These are phyloP conservation scores for Epirrita christyi DNA, from an alignment of 2,888 invertebrate genomes.

Conservation along the genomic window DNA sequence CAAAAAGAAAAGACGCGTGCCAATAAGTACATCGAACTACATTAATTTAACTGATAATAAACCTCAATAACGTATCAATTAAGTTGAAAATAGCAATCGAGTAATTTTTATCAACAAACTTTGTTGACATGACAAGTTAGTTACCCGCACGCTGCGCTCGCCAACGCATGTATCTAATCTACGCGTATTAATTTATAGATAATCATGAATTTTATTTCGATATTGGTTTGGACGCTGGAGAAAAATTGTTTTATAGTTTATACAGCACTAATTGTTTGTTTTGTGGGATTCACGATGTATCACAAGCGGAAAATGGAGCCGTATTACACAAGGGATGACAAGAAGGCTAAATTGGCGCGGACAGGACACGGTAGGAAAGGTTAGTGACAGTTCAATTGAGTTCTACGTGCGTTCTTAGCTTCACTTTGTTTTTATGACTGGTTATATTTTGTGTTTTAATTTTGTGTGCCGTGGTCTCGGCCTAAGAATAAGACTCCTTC, in stretches of 20 bases:
- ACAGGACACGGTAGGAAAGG: slow-evolving; percentile 57
- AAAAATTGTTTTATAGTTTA: slow-evolving; percentile 76
- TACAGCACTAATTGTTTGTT: slow-evolving; percentile 64
- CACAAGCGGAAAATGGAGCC: slow-evolving; percentile 71
- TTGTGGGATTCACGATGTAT: slow-evolving; percentile 68
- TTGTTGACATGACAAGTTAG: slow-evolving; percentile 36
- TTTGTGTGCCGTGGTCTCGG: no score
- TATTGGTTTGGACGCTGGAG: slow-evolving; percentile 72
- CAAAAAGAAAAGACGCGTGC: slow-evolving; percentile 22
- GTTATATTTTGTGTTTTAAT: no score
- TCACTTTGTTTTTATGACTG: no score
- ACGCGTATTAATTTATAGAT: slow-evolving; percentile 18
- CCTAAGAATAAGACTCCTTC: no score
- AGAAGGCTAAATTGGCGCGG: slow-evolving; percentile 59
- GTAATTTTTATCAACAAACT: slow-evolving; percentile 21
- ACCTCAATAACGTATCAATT: slow-evolving; percentile 13
- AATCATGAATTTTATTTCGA: slow-evolving; percentile 72
- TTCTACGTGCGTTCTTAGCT: no score
- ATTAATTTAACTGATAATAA: slow-evolving; percentile 1
- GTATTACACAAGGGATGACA: slow-evolving; percentile 54
- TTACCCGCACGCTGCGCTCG: slow-evolving; percentile 37
- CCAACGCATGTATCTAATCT: slow-evolving; percentile 5
- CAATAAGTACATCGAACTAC: slow-evolving; percentile 7
- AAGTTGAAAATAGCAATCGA: slow-evolving; percentile 16
- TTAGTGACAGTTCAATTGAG: slow-evolving; percentile 44